These are phyloP conservation scores for Burhinus bistriatus DNA, from an alignment of 2,113 vertebrate species.

Conservation along the genomic window DNA sequence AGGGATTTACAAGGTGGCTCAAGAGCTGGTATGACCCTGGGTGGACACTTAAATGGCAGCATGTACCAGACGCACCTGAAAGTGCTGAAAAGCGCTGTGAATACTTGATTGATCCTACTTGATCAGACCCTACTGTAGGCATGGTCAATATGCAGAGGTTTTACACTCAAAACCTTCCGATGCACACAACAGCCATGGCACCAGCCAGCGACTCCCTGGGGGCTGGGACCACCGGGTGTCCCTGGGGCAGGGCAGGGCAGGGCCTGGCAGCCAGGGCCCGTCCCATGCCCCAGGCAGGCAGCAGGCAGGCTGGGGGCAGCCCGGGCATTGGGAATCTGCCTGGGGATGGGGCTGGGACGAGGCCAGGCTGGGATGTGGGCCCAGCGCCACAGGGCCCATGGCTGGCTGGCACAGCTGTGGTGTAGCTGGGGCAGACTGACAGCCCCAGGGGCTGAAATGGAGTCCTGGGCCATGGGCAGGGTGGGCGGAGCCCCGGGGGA, in stretches of 20 bases:
- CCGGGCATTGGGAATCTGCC: too few relatives aligned
- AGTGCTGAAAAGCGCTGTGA: not conserved
- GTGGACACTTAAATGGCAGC: not conserved
- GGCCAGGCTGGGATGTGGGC: not conserved
- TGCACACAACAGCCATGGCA: too few relatives aligned
- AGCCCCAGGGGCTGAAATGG: fast-evolving
- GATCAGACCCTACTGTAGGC: not conserved
- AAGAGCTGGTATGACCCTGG: not conserved
- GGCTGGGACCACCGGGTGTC: too few relatives aligned
- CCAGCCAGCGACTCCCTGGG: too few relatives aligned
- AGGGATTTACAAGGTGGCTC: not conserved
- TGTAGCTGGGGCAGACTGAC: not conserved
- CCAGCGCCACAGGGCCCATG: fast-evolving
- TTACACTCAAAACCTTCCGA: not conserved
- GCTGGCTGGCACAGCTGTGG: not conserved
- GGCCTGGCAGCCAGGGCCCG: too few relatives aligned
- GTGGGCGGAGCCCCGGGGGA: not conserved
- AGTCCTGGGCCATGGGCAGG: not conserved
- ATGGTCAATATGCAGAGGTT: too few relatives aligned
- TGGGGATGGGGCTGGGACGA: not conserved
- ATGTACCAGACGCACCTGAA: not conserved
- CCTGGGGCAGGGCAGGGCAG: too few relatives aligned
- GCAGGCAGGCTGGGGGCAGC: not conserved
- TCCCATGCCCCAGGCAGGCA: too few relatives aligned
- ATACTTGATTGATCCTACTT: not conserved